Conservation (phyloP, 2,888 invertebrate species). For the Gastrophysa polygoni region DNA sequence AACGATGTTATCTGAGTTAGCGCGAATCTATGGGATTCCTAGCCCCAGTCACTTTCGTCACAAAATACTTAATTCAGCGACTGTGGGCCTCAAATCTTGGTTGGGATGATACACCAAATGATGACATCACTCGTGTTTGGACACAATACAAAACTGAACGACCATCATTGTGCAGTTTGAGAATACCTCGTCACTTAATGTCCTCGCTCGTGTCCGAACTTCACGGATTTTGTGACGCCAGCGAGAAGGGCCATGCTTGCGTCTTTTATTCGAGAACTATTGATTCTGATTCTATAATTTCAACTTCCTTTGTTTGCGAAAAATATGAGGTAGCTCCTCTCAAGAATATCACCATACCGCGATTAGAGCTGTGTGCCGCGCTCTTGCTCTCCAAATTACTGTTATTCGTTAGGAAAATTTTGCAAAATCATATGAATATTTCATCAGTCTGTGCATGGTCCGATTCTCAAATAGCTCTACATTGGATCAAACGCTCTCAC, state of each 20-base stretch:
- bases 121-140: background rate
- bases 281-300: too few relatives aligned
- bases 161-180: background rate
- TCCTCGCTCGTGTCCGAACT: too few relatives aligned
- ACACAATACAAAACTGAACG: background rate
- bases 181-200: background rate
- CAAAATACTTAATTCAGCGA: background rate
- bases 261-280: too few relatives aligned
- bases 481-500: background rate
- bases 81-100: background rate
- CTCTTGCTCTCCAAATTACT: background rate
- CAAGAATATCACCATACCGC: background rate
- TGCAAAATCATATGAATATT: background rate
- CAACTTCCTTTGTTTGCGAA: background rate
- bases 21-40: too few relatives aligned
- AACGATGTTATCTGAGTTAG: too few relatives aligned
- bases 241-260: too few relatives aligned
- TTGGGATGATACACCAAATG: background rate
- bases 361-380: background rate
- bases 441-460: background rate
- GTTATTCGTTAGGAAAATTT: background rate
- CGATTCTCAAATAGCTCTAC: background rate
- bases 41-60: too few relatives aligned
- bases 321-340: background rate
- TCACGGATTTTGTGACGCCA: too few relatives aligned